Evolutionary conservation across 2,113 vertebrate genomes (phyloP), one percentile per base, ranked within the genome.

Genomic region (Dipodomys merriami): DNA sequence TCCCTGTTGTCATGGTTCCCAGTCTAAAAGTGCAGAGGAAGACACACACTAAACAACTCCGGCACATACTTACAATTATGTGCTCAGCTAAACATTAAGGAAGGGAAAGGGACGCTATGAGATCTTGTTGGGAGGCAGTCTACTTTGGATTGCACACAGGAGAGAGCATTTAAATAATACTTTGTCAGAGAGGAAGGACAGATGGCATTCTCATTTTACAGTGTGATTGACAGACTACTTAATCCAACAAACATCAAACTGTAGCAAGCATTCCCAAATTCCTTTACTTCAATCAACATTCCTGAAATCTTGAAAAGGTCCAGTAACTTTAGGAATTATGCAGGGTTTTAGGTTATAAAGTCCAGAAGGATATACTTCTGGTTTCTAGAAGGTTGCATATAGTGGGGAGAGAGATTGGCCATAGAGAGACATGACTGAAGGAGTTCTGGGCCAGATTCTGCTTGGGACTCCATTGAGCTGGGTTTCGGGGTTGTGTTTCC

Each of bases 201-300:
- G 57, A 68, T 85, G 84, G 69, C 67, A n/a, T 79, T 85, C 29
- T 95, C 79, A 72, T 92, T 86, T 91, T 74, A 86, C 85, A 30
- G 4, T 49, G 20, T n/a, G 44, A 62, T 64, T 87, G 85, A 76
- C 44, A 62, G 81, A 57, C n/a, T 69, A 1, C 46, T 73, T 77
- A n/a, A 60, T 86, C 68, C 44, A 83, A 25, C 33, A 91, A 83
- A 83, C 49, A 65, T 33, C 35, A 46, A 92, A 46, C 91, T 71
- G 35, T 49, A 64, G 5, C 30, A 69, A 23, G 64, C 33, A 53
- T 85, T 93, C 89, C 19, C 74, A 60, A 87, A 83, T 92, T 91
- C 49, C 64, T 92, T 68, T 49, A 68, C 72, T 76, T 95, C n/a
- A 88, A 22, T 60, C 60, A 78, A 53, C 13, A 78, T 86, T 79